These are phyloP conservation scores for Andrena flavipes DNA, from an alignment of 2,888 invertebrate genomes.

Conservation along the genomic window DNA sequence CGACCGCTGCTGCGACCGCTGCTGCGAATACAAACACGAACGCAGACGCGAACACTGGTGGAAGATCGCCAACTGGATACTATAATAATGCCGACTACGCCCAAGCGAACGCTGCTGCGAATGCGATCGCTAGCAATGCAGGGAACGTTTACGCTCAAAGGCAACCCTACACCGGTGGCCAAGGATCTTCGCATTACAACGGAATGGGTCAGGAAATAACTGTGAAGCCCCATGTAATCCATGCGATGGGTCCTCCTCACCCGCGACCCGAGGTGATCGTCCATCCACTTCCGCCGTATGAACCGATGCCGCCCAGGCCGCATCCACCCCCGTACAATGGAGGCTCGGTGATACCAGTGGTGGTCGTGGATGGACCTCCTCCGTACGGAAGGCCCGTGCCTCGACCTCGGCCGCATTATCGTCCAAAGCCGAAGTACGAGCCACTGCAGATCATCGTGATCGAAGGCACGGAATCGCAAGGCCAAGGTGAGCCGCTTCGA, in stretches of 20 bases:
- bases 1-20: conserved; percentile 42
- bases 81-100: background rate
- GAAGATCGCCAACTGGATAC: background rate
- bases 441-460: conserved; percentile 74
- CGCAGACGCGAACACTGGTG: conserved; percentile 11
- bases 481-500: conserved; percentile 64
- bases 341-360: conserved; percentile 54
- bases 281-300: conserved; percentile 4
- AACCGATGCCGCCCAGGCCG: conserved; percentile 6
- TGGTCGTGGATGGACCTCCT: conserved; percentile 48
- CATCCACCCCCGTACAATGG: background rate
- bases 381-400: conserved; percentile 11
- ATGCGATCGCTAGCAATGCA: background rate
- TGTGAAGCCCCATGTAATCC: background rate
- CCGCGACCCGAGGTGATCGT: background rate
- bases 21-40: conserved; percentile 53
- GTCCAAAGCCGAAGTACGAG: conserved; percentile 50
- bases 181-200: background rate
- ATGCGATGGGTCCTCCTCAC: background rate
- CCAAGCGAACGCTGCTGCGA: conserved; percentile 1
- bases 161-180: background rate
- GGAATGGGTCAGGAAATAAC: background rate
- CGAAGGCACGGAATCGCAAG: conserved; percentile 62
- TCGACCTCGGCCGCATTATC: conserved; percentile 40
- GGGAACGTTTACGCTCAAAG: background rate